Conservation (phyloP, 2,888 invertebrate species). For the Tyria jacobaeae region DNA sequence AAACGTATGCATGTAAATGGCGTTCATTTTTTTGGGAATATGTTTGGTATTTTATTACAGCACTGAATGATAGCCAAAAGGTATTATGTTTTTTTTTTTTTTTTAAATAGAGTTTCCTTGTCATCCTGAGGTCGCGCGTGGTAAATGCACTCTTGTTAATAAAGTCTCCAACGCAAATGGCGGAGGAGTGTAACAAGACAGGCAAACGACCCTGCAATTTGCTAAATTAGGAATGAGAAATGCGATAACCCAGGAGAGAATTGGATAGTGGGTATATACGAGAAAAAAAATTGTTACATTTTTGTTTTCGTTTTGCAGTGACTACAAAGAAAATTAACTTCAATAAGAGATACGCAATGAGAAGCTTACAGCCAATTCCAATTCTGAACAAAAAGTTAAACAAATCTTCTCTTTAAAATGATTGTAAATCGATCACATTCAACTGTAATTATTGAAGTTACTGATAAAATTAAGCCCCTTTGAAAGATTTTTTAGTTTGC, state of each 20-base stretch:
- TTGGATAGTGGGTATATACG: neutral
- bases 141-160: constrained; percentile 28
- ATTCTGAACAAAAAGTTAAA: too few relatives aligned
- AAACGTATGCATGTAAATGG: neutral
- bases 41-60: neutral
- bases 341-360: neutral
- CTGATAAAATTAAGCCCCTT: too few relatives aligned
- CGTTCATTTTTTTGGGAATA: neutral
- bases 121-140: neutral
- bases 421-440: too few relatives aligned
- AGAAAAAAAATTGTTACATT: too few relatives aligned
- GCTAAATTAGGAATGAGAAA: constrained; percentile 15
- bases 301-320: neutral
- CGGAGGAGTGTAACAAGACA: constrained; percentile 25
- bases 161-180: constrained; percentile 33
- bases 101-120: neutral
- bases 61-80: neutral
- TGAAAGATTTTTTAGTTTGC: too few relatives aligned
- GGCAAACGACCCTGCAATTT: constrained; percentile 30
- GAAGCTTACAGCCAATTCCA: neutral
- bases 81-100: too few relatives aligned
- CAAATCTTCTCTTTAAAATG: too few relatives aligned
- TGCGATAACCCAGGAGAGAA: neutral
- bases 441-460: too few relatives aligned
- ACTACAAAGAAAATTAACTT: neutral